phyloP scores from a whole-genome alignment of 2,797 vertebrate genomes.

The Todus mexicanus region DNA sequence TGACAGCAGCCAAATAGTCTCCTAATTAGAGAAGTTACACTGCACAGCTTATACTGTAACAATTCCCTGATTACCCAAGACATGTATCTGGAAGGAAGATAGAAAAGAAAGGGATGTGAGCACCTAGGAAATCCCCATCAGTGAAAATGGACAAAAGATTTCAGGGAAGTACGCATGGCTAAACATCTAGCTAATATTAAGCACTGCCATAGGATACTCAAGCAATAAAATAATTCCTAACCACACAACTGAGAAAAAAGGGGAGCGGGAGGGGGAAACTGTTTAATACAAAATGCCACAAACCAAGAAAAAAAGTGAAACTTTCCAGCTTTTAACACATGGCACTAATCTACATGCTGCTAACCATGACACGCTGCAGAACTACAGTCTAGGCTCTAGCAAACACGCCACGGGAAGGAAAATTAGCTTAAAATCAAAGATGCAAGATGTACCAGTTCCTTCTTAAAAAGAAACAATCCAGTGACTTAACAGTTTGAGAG shows the following conservation, averaged over 20 bases:
- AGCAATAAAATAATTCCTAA: not conserved
- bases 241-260: not conserved
- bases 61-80: not conserved
- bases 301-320: not conserved
- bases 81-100: not conserved
- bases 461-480: not conserved
- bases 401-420: constrained; percentile 43
- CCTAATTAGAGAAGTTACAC: not conserved
- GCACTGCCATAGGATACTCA: not conserved
- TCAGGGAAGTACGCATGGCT: not conserved
- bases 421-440: constrained; percentile 41
- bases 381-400: not conserved
- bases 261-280: not conserved
- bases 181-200: not conserved
- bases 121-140: not conserved
- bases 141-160: not conserved
- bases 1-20: not conserved
- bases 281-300: not conserved
- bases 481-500: not conserved
- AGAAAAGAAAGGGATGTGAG: not conserved
- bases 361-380: constrained; percentile 6
- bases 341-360: constrained; percentile 12
- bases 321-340: constrained; percentile 38
- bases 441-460: constrained; percentile 7
- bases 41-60: not conserved